A percentile compares a stretch with the other conserved stretches of the same genome.
phyloP scores from a whole-genome alignment of 2,797 vertebrate species.

The Mus spretus region DNA sequence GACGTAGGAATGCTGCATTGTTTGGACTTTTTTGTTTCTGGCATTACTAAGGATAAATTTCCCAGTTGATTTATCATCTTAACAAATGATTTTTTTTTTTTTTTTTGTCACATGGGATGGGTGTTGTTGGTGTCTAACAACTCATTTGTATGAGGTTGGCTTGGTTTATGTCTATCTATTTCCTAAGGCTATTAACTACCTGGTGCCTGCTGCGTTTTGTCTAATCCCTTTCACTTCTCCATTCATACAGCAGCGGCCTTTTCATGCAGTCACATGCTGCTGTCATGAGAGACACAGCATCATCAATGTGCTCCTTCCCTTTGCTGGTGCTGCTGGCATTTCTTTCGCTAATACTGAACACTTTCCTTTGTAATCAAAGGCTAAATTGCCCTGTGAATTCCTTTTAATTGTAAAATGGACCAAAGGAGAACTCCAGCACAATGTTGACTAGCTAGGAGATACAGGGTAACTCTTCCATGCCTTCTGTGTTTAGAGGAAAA shows the following conservation, averaged over 20 bases:
- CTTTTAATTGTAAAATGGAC: not conserved
- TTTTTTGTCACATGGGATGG: not conserved
- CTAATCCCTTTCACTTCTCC: not conserved
- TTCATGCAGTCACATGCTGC: not conserved
- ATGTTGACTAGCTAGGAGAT: not conserved
- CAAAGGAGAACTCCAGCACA: not conserved
- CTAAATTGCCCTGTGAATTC: not conserved
- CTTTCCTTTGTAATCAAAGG: not conserved
- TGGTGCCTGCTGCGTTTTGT: not conserved
- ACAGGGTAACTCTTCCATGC: not conserved
- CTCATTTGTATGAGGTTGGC: not conserved
- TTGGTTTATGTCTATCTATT: not conserved
- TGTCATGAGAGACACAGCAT: not conserved
- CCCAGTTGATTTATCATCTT: not conserved
- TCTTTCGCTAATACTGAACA: not conserved
- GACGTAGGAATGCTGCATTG: not conserved
- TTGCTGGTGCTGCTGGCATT: not conserved
- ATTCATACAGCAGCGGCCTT: not conserved
- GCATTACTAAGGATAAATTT: not conserved
- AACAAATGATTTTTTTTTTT: not conserved
- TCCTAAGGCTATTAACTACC: not conserved
- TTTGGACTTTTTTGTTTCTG: slow-evolving; percentile 8
- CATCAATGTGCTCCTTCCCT: not conserved
- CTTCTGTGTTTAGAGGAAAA: not conserved
- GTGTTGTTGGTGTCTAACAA: not conserved